Evolutionary conservation across 2,888 invertebrate genomes (phyloP).

Genomic region (Nomada ruficornis): DNA sequence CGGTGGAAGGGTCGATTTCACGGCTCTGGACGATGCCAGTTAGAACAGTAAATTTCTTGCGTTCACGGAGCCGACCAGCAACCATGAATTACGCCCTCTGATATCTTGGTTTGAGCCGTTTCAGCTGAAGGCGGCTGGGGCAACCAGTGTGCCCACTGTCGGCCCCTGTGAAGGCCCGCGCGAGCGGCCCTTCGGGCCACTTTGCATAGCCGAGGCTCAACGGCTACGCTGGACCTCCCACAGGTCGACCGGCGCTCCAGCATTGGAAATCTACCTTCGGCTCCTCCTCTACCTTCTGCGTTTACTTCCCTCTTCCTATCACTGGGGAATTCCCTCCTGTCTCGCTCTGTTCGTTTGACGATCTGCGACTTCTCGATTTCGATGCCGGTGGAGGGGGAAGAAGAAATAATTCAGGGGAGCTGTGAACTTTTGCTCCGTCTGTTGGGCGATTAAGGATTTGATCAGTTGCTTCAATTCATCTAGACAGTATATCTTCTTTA

Average conservation of each 20-base stretch:
- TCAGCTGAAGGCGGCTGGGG: conserved; percentile 62
- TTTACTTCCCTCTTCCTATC: conserved; percentile 28
- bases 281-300: conserved; percentile 42
- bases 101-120: conserved; percentile 72
- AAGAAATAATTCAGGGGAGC: too few relatives aligned
- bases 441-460: too few relatives aligned
- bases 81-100: conserved; percentile 76
- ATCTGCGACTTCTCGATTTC: background rate
- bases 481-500: too few relatives aligned
- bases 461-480: too few relatives aligned
- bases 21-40: conserved; percentile 22
- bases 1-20: background rate
- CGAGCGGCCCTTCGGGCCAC: conserved; percentile 72
- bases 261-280: conserved; percentile 72
- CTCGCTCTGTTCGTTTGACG: too few relatives aligned
- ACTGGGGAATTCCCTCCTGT: background rate
- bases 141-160: conserved; percentile 70
- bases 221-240: conserved; percentile 79
- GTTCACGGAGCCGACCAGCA: conserved; percentile 39
- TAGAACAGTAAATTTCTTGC: conserved; percentile 23
- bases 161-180: conserved; percentile 61
- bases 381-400: background rate
- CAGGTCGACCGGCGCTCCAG: conserved; percentile 74
- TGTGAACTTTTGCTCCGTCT: too few relatives aligned
- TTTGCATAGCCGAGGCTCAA: conserved; percentile 79